Evolutionary conservation across 2,113 vertebrate genomes (phyloP), one percentile per base, ranked within the genome.

Genomic region (Melierax canorus): DNA sequence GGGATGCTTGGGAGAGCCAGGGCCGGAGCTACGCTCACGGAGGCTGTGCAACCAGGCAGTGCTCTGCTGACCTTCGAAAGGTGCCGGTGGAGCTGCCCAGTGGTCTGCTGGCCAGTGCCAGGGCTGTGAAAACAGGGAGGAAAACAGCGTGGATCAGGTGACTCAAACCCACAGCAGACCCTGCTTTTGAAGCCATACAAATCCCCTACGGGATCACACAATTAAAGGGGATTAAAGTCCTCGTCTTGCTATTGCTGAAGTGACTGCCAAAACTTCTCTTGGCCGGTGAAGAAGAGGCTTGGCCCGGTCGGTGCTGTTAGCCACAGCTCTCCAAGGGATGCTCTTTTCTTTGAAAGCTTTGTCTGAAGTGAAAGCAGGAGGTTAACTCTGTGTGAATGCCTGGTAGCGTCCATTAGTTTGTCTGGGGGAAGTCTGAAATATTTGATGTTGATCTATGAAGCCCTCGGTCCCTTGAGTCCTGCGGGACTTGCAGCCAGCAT

Each of bases 141-240:
- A 79, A 94, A 95, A 95, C 90, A 97, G 96, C 86, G 93, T 90
- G 88, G 95, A 86, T 96, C 88, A 96, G 96, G 96, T 97, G 94
- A 95, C 91, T 96, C 86, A 80, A 93, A 97, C 94, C 89, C 89
- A 88, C 88, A 93, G 96, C 88, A 78, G 71, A 92, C 79, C 85
- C 43, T 95, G 95, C 96, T 97, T 98, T 94, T 90, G 75, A 95
- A 98, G 96, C 85, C 92, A 82, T 96, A 75, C 94, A 97, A 98
- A 96, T 95, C 95, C 96, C 79, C 77, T 88, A 79, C 16, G 38
- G 81, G 41, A 86, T 93, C 77, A 81, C 80, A 90, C 92, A 97
- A 92, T 97, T 96, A 93, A 84, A 93, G 76, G 43, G 94, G 97
- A 97, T 96, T 96, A 96, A 92, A 94, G 84, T 93, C 53, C 84